Conservation (phyloP, 2,113 vertebrate species). For the Oncorhynchus mykiss region DNA sequence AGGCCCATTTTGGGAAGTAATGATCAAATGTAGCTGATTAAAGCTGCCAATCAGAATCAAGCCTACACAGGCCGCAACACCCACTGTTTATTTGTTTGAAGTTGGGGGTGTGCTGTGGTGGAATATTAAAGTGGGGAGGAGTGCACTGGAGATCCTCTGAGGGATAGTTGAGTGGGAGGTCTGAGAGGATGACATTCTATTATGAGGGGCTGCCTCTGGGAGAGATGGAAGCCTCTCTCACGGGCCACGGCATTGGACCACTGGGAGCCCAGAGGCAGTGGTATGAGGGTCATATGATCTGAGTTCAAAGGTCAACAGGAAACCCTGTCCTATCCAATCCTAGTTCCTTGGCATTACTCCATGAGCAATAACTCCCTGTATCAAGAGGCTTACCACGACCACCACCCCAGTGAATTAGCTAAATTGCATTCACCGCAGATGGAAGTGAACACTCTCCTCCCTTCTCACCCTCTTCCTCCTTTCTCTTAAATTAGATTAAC, state of each 20-base stretch:
- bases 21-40: slow-evolving; percentile 12
- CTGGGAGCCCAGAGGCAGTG: neutral
- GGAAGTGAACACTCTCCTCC: neutral
- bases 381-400: neutral
- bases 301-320: slow-evolving; percentile 36
- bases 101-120: slow-evolving; percentile 13
- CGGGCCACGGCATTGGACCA: neutral
- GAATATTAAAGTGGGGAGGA: slow-evolving; percentile 29
- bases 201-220: neutral
- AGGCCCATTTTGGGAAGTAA: slow-evolving; percentile 23
- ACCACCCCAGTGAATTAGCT: neutral
- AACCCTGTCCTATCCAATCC: slow-evolving; percentile 26
- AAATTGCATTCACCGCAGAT: slow-evolving; percentile 5
- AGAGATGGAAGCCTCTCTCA: slow-evolving; percentile 7
- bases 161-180: neutral
- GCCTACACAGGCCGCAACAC: slow-evolving; percentile 43
- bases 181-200: slow-evolving; percentile 16
- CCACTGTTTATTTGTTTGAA: slow-evolving; percentile 40
- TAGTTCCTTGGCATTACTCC: slow-evolving; percentile 16
- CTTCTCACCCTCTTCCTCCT: neutral
- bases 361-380: slow-evolving; percentile 32
- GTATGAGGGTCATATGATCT: slow-evolving; percentile 1
- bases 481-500: slow-evolving; percentile 37
- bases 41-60: slow-evolving; percentile 39
- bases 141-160: neutral